These are phyloP conservation scores for Vombatus ursinus DNA, from an alignment of 2,113 vertebrate genomes.

Conservation along the genomic window DNA sequence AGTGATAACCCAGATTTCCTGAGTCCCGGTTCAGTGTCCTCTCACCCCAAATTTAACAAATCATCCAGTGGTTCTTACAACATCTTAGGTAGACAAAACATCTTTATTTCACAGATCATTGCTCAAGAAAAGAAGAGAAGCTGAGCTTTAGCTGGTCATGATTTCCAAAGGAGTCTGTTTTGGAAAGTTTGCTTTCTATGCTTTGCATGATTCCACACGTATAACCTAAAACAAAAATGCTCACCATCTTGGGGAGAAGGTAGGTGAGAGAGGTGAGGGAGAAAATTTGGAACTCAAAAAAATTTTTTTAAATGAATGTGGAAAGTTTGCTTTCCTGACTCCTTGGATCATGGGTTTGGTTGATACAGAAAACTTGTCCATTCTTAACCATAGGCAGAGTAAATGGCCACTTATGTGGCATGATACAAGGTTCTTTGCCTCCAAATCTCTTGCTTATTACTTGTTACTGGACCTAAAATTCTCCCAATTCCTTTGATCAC, in stretches of 20 bases:
- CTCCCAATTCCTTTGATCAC: background rate
- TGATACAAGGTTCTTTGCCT: background rate
- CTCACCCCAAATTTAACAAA: background rate
- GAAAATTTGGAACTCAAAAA: background rate
- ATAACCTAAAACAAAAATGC: background rate
- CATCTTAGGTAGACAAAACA: background rate
- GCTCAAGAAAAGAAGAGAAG: background rate
- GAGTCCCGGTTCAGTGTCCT: background rate
- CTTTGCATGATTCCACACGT: background rate
- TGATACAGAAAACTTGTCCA: background rate
- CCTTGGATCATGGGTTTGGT: background rate
- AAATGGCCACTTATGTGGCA: background rate
- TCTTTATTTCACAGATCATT: background rate
- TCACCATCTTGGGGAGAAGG: background rate
- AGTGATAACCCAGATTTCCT: background rate
- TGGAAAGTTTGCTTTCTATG: background rate
- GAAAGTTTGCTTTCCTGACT: background rate
- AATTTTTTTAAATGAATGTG: background rate
- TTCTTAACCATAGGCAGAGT: background rate
- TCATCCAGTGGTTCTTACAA: background rate
- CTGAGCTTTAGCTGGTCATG: background rate
- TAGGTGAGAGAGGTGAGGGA: background rate
- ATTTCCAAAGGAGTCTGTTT: background rate
- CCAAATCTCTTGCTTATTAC: background rate
- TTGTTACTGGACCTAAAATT: background rate